Evolutionary conservation across 2,113 vertebrate species (phyloP).

Genomic region (Piprites chloris): DNA sequence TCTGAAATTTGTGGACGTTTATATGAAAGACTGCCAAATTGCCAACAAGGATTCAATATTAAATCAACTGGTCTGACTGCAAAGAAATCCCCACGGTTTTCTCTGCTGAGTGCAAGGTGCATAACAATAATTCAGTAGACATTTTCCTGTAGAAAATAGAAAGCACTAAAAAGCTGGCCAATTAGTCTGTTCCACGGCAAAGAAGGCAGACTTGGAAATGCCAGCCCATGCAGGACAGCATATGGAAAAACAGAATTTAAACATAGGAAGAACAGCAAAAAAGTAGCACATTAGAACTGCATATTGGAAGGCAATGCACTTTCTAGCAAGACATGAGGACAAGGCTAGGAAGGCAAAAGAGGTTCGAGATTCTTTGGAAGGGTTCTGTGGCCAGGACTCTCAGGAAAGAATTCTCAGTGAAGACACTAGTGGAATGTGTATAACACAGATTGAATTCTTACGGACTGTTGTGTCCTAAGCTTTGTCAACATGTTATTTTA

Average conservation of each 20-base stretch:
- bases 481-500: not conserved
- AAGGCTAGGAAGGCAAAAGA: not conserved
- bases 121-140: not conserved
- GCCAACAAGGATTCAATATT: not conserved
- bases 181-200: not conserved
- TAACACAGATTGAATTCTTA: not conserved
- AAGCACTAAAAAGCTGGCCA: not conserved
- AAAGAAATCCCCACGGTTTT: not conserved
- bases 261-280: not conserved
- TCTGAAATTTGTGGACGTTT: constrained; percentile 4
- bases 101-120: not conserved
- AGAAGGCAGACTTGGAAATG: not conserved
- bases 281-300: not conserved
- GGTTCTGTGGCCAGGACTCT: not conserved
- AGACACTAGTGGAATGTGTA: not conserved
- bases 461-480: not conserved
- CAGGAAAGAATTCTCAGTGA: not conserved
- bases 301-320: not conserved
- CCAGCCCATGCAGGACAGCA: not conserved
- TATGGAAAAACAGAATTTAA: not conserved
- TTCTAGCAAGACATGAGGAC: not conserved
- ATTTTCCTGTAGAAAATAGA: not conserved
- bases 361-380: not conserved
- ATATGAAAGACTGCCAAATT: not conserved
- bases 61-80: not conserved